Base-by-base conservation (phyloP, 2,797 vertebrate genomes). In the Malacoctenus gilli region DNA sequence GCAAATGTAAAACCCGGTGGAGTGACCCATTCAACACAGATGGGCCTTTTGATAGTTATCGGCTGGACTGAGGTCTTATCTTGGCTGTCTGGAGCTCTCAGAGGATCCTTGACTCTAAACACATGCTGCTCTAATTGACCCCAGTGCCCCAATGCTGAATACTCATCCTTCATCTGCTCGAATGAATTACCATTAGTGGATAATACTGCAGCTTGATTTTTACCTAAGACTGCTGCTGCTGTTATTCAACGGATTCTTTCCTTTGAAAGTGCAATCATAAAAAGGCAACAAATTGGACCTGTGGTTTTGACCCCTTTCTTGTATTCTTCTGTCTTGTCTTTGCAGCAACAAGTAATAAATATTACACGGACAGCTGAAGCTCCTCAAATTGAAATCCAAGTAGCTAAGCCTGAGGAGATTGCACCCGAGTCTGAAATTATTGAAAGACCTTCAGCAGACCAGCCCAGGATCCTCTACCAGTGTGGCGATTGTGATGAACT, bases 401-500 rank as follows among this genome's bases (percentile, higher is more conserved):
- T 43, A 12, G 68, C 39, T 21, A 48, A 0, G 2, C 41, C 16
- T 6, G 35, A 1, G 1, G 42, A 34, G 0, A 55, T 21, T 28
- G 22, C 28, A 31, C 12, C 46, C 3, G 55, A 43, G 23, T 12
- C 55, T 8, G 25, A 15, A 28, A 47, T 23, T 1, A 28, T 1
- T 15, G 46, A 44, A 31, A 43, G 37, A 0, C 5, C 23, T 4
- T 1, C 46, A 1, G 34, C 78, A 2, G 89, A 92, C 53, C 87
- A 87, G 53, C 90, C 91, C 13, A 83, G 89, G 21, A 93, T 93
- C 61, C 91, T 91, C 16, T 93, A 93, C 78, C 92, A 93, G 75
- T 93, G 92, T 48, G 92, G 92, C 4, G 92, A 93, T 77, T 93
- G 92, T 30, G 89, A 92, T 65, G 81, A 89, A 40, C 87, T 93